Percentiles rank a stretch among this genome's conserved stretches.
phyloP scores from a whole-genome alignment of 2,113 vertebrate species.

The Melanerpes aurifrons region DNA sequence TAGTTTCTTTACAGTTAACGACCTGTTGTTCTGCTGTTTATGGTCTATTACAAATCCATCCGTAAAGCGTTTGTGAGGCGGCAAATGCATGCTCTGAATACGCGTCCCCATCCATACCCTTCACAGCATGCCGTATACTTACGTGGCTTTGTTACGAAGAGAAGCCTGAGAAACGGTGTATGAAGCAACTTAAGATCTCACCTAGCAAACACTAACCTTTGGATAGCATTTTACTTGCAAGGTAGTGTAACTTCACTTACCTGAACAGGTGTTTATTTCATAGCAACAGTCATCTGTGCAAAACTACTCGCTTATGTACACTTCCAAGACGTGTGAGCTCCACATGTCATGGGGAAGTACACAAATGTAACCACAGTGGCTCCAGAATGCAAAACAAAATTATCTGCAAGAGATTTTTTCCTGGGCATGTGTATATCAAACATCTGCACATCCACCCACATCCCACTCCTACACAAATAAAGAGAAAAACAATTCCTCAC shows the following conservation, averaged over 20 bases:
- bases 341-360: accelerated
- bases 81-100: not conserved
- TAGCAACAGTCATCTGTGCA: not conserved
- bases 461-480: not conserved
- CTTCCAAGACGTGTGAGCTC: not conserved
- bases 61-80: not conserved
- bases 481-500: conserved; percentile 69
- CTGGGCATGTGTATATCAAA: not conserved
- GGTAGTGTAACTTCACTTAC: not conserved
- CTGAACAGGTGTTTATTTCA: not conserved
- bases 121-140: not conserved
- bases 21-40: not conserved
- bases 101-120: not conserved
- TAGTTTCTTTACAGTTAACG: not conserved
- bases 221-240: not conserved
- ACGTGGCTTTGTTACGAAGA: not conserved
- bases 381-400: not conserved
- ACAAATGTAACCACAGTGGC: not conserved
- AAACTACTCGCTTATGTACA: not conserved
- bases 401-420: not conserved
- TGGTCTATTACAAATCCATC: not conserved
- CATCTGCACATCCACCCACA: accelerated
- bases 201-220: not conserved
- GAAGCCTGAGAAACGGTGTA: not conserved
- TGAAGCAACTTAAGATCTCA: not conserved